Percentiles rank a stretch among this genome's conserved stretches.
These are phyloP conservation scores for Dolichoris vasculosae DNA, from an alignment of 1,140 invertebrate species.

Conservation along the genomic window DNA sequence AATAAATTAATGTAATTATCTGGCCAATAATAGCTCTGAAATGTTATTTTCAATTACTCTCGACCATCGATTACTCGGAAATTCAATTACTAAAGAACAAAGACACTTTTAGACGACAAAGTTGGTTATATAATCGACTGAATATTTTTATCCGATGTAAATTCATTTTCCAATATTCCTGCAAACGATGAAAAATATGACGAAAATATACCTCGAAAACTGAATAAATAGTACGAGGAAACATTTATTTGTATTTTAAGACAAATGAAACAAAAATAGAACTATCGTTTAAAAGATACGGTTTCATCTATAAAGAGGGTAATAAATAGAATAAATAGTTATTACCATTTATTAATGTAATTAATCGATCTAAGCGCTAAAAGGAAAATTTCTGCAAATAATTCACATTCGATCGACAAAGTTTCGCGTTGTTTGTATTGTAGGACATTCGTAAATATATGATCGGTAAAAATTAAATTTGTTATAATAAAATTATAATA, in stretches of 20 bases:
- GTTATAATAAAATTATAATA: too few species aligned
- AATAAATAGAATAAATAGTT: not conserved
- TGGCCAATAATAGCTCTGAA: not conserved
- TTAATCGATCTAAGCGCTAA: not conserved
- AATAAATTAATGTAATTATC: slow-evolving; percentile 13
- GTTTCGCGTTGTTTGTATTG: too few species aligned
- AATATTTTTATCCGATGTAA: slow-evolving; percentile 43
- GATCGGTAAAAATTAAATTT: too few species aligned
- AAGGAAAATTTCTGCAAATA: not conserved
- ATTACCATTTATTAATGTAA: not conserved
- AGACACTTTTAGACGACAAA: not conserved
- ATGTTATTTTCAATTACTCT: not conserved
- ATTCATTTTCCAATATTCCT: slow-evolving; percentile 37
- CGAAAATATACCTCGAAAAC: not conserved
- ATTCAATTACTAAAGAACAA: slow-evolving; percentile 39
- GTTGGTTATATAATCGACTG: not conserved
- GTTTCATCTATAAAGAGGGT: not conserved
- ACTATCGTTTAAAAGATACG: not conserved
- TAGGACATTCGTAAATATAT: too few species aligned
- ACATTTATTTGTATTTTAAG: not conserved
- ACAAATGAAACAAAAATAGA: slow-evolving; percentile 22
- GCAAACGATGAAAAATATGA: not conserved
- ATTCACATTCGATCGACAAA: too few species aligned
- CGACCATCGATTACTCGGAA: not conserved
- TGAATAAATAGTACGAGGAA: not conserved